A percentile compares a stretch with the other conserved stretches of the same genome.
These are phyloP conservation scores for Neotoma lepida DNA, from an alignment of 2,113 vertebrate species.

Conservation along the genomic window DNA sequence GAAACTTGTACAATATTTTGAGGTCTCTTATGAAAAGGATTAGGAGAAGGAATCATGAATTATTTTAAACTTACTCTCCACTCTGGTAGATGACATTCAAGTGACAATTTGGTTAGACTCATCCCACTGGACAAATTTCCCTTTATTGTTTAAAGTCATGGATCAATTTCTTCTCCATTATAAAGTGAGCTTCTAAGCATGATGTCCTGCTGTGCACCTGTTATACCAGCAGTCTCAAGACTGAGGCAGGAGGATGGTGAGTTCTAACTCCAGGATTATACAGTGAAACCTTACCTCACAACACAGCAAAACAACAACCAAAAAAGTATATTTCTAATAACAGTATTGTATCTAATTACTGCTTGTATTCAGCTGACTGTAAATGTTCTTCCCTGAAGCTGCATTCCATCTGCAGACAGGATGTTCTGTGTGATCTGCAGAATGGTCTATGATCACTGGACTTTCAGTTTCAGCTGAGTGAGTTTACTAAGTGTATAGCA, in stretches of 20 bases:
- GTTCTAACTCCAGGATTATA: neutral
- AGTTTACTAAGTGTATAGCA: neutral
- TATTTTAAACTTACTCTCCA: neutral
- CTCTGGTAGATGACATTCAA: neutral
- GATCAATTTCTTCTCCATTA: neutral
- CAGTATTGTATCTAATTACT: neutral
- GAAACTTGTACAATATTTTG: neutral
- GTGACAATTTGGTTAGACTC: neutral
- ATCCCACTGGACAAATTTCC: neutral
- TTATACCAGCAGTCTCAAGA: neutral
- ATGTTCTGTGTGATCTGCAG: neutral
- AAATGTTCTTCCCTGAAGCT: neutral
- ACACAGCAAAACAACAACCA: neutral
- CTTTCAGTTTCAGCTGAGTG: neutral
- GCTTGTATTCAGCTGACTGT: neutral
- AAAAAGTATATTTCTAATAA: neutral
- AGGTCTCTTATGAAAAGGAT: neutral
- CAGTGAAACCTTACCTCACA: neutral
- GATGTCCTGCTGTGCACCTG: neutral
- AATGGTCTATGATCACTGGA: neutral
- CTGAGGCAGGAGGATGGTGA: neutral
- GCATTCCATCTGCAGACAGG: no score
- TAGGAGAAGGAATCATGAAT: neutral
- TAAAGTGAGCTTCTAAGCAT: neutral
- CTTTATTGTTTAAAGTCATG: neutral